phyloP scores from a whole-genome alignment of 2,888 invertebrate species.

The Steromphala cineraria region DNA sequence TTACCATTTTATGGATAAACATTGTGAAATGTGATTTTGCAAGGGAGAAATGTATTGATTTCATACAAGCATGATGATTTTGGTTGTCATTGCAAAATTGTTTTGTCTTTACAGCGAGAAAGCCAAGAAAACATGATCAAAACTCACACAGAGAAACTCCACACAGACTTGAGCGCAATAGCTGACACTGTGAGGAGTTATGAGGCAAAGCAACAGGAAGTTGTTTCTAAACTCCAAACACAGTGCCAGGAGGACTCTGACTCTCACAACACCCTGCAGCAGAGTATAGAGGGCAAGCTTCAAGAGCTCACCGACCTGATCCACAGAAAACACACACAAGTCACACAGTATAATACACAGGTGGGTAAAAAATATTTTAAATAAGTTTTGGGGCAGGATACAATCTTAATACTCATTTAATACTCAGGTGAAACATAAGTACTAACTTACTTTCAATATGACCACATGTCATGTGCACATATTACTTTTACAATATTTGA shows the following conservation, averaged over 20 bases:
- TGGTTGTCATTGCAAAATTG: neutral
- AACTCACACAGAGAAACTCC: neutral
- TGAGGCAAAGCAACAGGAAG: neutral
- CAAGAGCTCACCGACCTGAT: slow-evolving; percentile 26
- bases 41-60: too few species aligned
- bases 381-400: too few species aligned
- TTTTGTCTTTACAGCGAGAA: neutral
- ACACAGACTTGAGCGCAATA: slow-evolving; percentile 23
- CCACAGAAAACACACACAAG: neutral
- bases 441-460: too few species aligned
- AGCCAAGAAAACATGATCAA: neutral
- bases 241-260: slow-evolving; percentile 28
- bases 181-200: slow-evolving; percentile 12
- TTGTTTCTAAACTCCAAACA: neutral
- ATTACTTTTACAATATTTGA: too few species aligned
- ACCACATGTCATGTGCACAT: too few species aligned
- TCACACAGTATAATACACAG: neutral
- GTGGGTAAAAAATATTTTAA: neutral
- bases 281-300: slow-evolving; percentile 30
- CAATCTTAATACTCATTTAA: too few species aligned
- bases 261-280: slow-evolving; percentile 6
- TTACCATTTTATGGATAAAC: too few species aligned
- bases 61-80: too few species aligned
- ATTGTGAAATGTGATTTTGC: neutral
- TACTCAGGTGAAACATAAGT: too few species aligned